A percentile compares a stretch with the other conserved stretches of the same genome.
These are phyloP conservation scores for Philantomba maxwellii DNA, from an alignment of 2,113 vertebrate species.

Conservation along the genomic window DNA sequence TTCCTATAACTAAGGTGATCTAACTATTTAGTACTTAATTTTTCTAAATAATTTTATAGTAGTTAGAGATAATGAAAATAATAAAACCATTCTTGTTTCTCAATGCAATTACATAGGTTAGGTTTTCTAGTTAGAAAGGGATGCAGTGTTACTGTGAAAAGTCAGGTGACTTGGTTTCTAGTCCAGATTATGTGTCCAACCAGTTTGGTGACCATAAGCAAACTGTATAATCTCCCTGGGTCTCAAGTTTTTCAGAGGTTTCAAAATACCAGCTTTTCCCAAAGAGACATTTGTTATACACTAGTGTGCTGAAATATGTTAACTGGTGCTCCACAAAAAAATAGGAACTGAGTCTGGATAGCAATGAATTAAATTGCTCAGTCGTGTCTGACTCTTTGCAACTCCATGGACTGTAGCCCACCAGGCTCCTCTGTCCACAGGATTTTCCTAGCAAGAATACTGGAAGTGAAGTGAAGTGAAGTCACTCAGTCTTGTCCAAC, in stretches of 20 bases:
- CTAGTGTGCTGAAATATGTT: not conserved
- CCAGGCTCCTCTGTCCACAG: not conserved
- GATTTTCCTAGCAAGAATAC: not conserved
- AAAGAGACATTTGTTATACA: not conserved
- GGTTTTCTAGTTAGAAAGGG: constrained; percentile 19
- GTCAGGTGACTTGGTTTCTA: constrained; percentile 32
- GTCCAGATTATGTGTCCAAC: constrained; percentile 29
- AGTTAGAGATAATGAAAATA: constrained; percentile 22
- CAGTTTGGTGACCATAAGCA: constrained; percentile 18
- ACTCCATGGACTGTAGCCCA: not conserved
- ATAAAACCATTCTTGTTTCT: constrained; percentile 41
- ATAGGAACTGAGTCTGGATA: not conserved
- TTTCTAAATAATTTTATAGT: constrained; percentile 24
- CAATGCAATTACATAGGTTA: constrained; percentile 33
- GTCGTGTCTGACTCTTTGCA: not conserved
- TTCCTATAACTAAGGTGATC: not conserved
- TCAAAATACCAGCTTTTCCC: constrained; percentile 9
- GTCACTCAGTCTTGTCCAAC: too few species aligned
- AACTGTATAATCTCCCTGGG: constrained; percentile 1
- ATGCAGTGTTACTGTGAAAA: constrained; percentile 14
- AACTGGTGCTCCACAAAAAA: not conserved
- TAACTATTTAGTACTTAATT: constrained; percentile 20
- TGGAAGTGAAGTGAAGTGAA: not conserved
- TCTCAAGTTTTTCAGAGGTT: constrained; percentile 33
- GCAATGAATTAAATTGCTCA: not conserved